Evolutionary conservation across 2,888 invertebrate genomes (phyloP), one percentile per base, ranked within the genome.

Genomic region (Mechanitis messenoides): DNA sequence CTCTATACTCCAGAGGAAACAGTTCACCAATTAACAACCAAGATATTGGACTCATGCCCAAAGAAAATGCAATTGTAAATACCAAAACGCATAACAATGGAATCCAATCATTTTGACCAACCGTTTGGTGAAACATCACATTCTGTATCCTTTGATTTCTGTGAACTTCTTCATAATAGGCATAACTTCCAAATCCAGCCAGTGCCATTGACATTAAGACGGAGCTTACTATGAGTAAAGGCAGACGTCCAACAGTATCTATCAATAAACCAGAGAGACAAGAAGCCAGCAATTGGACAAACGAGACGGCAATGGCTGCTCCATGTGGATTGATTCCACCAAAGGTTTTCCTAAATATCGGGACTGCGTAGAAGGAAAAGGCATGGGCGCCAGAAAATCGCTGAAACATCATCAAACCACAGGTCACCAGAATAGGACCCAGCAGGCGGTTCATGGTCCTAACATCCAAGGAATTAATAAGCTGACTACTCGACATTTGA

Each of bases 391-490:
- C 96, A 50, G 94, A 91, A 74, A 94, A 94, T 62, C 97, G 92
- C 78, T 97, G 97, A 78, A 97, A 96, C 86, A 96, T 94, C 96
- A 97, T 97, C 69, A 97, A 90, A 31, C 95, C 94, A 76, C 96
- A 94, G 2, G 96, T 95, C 59, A 97, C 95, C 64, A 95, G 84
- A 55, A 96, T 93, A 12, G 97, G 97, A 68, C 94, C 93, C n/a
- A 91, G 74, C 12, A 91, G 75, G 53, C 91, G 78, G 60, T 90
- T 87, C 80, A 90, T 87, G 42, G 91, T 88, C 53, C 89, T 79
- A 0, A 80, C 86, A 62, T 90, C 87, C 4, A 91, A 71, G 0
- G 88, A 87, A 58, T 78, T 85, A 0, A 90, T 78, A 1, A 90
- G 75, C 45, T 87, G 87, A 63, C 84, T 85, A 0, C 87, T 80